Evolutionary conservation across 2,797 vertebrate species (phyloP), one percentile per base, ranked within the genome.

Genomic region (Gallirallus australis): DNA sequence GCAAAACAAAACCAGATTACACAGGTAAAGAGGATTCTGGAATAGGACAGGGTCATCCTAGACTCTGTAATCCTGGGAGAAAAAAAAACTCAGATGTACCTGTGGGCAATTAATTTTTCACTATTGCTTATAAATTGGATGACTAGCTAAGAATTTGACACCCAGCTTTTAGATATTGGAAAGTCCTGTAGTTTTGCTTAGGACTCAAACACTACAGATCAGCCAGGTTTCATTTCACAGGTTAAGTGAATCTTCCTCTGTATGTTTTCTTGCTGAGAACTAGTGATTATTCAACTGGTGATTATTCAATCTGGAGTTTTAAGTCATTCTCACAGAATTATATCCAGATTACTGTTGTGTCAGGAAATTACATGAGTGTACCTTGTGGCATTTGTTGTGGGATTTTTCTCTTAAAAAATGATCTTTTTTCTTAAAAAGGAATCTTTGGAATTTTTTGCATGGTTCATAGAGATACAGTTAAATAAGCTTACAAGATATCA

Each of bases 21-120:
- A 35, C 21, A 71, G 50, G 30, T 91, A 79, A 82, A 79, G 66
- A 89, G n/a, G 12, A 39, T 78, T 71, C 82, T 84, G 57, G 33
- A 73, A 60, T 40, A 59, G 61, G 57, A 35, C 6, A 54, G 7
- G 6, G 35, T 80, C 39, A 40, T 82, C 28, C 25, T 80, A 30
- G 92, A 35, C 61, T 86, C 20, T 59, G 0, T 56, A 89, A 66
- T 70, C 39, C 24, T 60, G 39, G 9, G 35, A 76, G 19, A 27
- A 53, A 56, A 84, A 39, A 5, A 0, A 4, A 8, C 18, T n/a
- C 2, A 33, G 11, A 42, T 0, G 0, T 76, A 64, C 79, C 65
- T 64, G 21, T 66, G 40, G 45, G 50, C 28, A 76, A 7, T 60
- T 76, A 10, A 9, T 76, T 89, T 93, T 93, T 78, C 18, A 59